Percentiles rank a stretch among this genome's conserved stretches.
Conservation (phyloP, 2,888 invertebrate species). For the Chymomyza amoena region DNA sequence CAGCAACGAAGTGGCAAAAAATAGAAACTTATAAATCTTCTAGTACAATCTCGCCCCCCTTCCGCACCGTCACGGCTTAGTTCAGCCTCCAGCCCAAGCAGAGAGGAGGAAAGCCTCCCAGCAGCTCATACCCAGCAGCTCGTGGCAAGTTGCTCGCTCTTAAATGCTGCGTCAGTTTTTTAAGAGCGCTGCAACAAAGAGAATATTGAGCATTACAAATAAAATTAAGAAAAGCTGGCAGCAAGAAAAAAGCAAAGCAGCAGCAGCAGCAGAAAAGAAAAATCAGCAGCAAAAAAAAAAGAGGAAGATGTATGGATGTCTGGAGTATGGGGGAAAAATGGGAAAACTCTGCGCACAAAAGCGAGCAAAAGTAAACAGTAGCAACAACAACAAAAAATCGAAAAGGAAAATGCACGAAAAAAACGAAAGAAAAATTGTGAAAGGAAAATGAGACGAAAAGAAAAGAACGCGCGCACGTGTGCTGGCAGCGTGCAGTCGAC, state of each 20-base stretch:
- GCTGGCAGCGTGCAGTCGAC: constrained; percentile 22
- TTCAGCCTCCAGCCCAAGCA: neutral
- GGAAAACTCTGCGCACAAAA: constrained; percentile 39
- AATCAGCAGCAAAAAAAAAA: constrained; percentile 10
- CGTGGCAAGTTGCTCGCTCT: constrained; percentile 15
- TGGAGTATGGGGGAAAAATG: constrained; percentile 23
- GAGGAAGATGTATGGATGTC: neutral
- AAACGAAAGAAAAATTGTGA: constrained; percentile 22
- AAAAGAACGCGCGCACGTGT: constrained; percentile 48
- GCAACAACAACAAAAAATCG: constrained; percentile 22
- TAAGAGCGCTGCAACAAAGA: constrained; percentile 44
- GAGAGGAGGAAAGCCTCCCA: too few relatives aligned
- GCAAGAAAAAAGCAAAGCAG: constrained; percentile 6
- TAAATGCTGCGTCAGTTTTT: constrained; percentile 12
- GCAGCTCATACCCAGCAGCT: neutral
- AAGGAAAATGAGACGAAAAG: constrained; percentile 40
- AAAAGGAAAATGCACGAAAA: constrained; percentile 46
- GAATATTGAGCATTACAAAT: constrained; percentile 5
- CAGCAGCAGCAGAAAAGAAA: constrained; percentile 28
- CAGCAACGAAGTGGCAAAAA: neutral
- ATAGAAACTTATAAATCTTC: constrained; percentile 2
- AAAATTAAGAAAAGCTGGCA: constrained; percentile 36
- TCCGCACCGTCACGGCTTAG: neutral
- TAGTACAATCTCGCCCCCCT: neutral
- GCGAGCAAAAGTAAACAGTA: constrained; percentile 49